Evolutionary conservation across 23 tunicate genomes (phyloP).

Genomic region (Trididemnum clinides): DNA sequence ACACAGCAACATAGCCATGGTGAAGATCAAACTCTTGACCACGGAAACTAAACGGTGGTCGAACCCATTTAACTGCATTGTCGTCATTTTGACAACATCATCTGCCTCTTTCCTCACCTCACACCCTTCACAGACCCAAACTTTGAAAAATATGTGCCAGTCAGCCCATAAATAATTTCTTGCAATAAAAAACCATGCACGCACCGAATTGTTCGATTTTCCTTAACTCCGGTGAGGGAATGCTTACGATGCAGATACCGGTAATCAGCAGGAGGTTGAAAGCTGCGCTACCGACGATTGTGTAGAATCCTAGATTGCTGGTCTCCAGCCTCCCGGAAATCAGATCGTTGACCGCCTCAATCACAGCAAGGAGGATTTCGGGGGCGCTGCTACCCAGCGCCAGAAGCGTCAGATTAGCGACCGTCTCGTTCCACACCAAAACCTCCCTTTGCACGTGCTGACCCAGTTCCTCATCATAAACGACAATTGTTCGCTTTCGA

Average conservation of each 20-base stretch:
- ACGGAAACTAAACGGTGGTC: too few relatives aligned
- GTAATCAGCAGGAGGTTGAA: constrained; percentile 70
- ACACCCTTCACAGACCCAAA: too few relatives aligned
- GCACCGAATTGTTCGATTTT: constrained; percentile 56
- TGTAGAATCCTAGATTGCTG: constrained; percentile 63
- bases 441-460: constrained; percentile 43
- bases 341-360: constrained; percentile 54
- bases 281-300: constrained; percentile 74
- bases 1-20: too few relatives aligned
- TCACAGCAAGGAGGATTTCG: constrained; percentile 54
- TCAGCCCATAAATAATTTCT: too few relatives aligned
- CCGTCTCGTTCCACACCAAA: constrained; percentile 74
- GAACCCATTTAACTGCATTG: too few relatives aligned
- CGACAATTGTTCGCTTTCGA: constrained; percentile 49
- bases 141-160: too few relatives aligned
- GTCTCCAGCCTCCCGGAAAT: not conserved
- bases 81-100: too few relatives aligned
- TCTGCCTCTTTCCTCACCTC: too few relatives aligned
- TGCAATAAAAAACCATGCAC: too few relatives aligned
- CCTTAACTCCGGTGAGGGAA: constrained; percentile 54
- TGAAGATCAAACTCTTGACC: too few relatives aligned
- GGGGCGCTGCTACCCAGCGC: constrained; percentile 82
- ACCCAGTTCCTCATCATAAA: constrained; percentile 45
- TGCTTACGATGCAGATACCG: constrained; percentile 60
- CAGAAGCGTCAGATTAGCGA: constrained; percentile 68